Base-by-base conservation (phyloP, 2,797 vertebrate species). In the Anolis apletophallus region DNA sequence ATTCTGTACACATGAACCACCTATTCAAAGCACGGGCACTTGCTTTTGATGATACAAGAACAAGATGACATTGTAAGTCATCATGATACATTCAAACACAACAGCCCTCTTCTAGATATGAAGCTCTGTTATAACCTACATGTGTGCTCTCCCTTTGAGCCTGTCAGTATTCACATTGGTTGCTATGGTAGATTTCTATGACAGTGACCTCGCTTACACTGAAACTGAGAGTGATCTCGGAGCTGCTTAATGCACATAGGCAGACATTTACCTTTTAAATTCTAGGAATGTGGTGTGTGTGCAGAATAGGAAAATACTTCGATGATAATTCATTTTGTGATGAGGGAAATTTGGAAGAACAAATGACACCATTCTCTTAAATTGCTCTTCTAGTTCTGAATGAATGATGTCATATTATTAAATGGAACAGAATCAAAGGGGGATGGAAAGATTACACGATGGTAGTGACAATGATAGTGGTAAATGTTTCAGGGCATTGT, bases 131-230 rank as follows among this genome's bases (percentile, higher is more conserved):
- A 82, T 55, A 6, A 36, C 54, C 36, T 13, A 69, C 9, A 75
- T 11, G 17, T 52, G n/a, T 61, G 19, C 61, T 69, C 36, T 40
- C 78, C 59, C 64, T 79, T 64, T 54, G 11, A 78, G 21, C 50
- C 34, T 71, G 75, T 36, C n/a, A 50, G 64, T 57, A 76, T 34
- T 77, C 64, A 57, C 21, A 13, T 59, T 77, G 81, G 85, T 87
- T 87, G 86, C 86, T 73, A 87, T 79, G 75, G 81, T 16, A 87
- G 46, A 52, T 83, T 34, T 83, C 75, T 73, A n/a, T 87, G 75
- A 73, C 68, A 73, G 67, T n/a, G 32, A 64, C 50, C 55, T 87
- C 55, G 54, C 54, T 80, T 79, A 72, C 61, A 69, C 32, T 76
- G 21, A 61, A 86, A 80, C 52, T 23, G 12, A 10, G n/a, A 80